A percentile compares a stretch with the other conserved stretches of the same genome.
These are phyloP conservation scores for Zonitis immaculata DNA, from an alignment of 2,888 invertebrate species.

Conservation along the genomic window DNA sequence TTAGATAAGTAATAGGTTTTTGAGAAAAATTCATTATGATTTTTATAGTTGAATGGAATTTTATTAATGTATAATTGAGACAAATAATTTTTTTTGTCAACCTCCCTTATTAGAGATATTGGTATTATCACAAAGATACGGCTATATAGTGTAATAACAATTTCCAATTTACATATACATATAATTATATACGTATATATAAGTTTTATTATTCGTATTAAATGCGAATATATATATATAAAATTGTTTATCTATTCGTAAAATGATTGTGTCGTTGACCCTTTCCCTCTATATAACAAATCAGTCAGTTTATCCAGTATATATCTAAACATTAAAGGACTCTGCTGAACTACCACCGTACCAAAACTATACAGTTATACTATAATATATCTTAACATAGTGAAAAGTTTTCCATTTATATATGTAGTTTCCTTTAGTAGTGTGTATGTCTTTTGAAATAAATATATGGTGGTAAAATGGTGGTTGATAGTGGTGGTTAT, in stretches of 20 bases:
- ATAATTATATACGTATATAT: background rate
- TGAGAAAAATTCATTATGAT: no score
- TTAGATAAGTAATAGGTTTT: background rate
- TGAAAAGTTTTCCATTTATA: background rate
- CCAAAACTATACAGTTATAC: constrained; percentile 12
- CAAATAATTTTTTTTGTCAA: no score
- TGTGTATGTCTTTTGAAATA: no score
- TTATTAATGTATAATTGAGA: no score
- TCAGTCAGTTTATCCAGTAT: background rate
- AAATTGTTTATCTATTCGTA: constrained; percentile 28
- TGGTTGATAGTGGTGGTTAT: constrained; percentile 31
- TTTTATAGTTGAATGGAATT: no score
- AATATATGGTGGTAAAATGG: constrained; percentile 13
- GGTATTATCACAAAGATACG: no score
- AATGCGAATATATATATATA: constrained; percentile 28
- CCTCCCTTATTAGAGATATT: no score
- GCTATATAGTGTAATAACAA: background rate
- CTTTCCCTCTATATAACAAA: background rate
- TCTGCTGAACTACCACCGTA: constrained; percentile 26
- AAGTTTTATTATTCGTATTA: constrained; percentile 13
- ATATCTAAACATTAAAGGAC: background rate
- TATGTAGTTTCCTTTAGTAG: constrained; percentile 5
- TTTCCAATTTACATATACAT: background rate
- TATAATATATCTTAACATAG: no score
- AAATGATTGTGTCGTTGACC: constrained; percentile 29